Evolutionary conservation across 2,797 vertebrate genomes (phyloP).

Genomic region (Acanthornis magna): DNA sequence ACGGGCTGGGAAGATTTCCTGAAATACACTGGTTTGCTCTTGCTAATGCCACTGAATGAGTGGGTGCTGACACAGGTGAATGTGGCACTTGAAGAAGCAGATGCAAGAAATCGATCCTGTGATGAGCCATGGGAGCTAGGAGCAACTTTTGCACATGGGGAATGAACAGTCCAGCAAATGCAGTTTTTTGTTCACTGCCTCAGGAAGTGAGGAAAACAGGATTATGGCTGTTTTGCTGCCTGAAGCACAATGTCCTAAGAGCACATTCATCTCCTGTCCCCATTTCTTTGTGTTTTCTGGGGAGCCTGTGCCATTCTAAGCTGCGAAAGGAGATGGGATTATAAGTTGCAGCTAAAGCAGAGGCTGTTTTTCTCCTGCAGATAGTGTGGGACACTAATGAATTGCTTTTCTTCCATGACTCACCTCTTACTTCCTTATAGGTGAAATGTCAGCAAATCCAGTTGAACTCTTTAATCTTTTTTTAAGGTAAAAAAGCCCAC

Average conservation of each 20-base stretch:
- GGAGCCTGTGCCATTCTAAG: not conserved
- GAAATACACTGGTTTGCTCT: not conserved
- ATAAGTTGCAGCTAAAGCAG: not conserved
- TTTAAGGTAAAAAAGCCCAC: not conserved
- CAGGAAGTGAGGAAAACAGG: not conserved
- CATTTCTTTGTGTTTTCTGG: not conserved
- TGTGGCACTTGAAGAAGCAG: not conserved
- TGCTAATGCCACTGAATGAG: rapidly evolving
- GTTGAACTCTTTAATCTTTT: not conserved
- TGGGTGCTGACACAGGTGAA: not conserved
- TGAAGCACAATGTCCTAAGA: not conserved
- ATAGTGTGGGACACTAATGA: not conserved
- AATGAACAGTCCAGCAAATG: not conserved
- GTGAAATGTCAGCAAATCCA: constrained; percentile 40
- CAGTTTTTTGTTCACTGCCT: not conserved
- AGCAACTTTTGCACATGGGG: not conserved
- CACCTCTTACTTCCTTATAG: not conserved
- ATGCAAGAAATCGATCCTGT: not conserved
- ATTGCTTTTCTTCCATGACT: not conserved
- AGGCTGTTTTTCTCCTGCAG: not conserved
- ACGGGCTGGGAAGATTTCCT: not conserved
- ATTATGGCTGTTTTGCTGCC: constrained; percentile 36
- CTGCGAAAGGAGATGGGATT: not conserved
- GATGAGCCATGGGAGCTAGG: not conserved
- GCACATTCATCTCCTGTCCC: not conserved